A percentile compares a stretch with the other conserved stretches of the same genome.
Evolutionary conservation across 2,797 vertebrate genomes (phyloP).

Genomic region (Eospalax fontanierii): DNA sequence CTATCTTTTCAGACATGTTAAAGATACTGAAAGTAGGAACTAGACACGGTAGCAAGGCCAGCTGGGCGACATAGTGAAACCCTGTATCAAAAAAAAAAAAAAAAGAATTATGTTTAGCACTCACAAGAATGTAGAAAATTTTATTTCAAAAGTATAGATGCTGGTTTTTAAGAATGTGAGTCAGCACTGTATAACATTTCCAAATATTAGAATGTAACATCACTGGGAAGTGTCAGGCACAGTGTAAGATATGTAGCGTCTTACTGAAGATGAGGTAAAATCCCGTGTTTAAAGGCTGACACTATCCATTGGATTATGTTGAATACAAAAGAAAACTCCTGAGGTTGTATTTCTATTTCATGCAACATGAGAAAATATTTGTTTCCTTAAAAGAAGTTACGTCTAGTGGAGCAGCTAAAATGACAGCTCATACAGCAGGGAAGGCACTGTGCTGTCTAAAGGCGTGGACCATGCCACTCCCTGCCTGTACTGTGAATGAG

Average conservation of each 20-base stretch:
- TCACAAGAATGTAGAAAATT: not conserved
- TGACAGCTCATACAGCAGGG: not conserved
- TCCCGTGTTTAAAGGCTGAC: not conserved
- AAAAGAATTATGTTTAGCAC: not conserved
- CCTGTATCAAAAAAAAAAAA: not conserved
- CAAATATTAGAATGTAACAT: not conserved
- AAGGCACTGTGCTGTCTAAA: not conserved
- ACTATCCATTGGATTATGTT: constrained; percentile 43
- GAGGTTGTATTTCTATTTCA: not conserved
- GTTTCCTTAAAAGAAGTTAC: not conserved
- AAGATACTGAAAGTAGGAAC: not conserved
- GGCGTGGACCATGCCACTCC: not conserved
- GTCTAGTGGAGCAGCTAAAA: constrained; percentile 5
- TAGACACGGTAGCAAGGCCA: not conserved
- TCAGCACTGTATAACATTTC: not conserved
- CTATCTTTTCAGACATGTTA: constrained; percentile 40
- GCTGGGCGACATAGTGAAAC: not conserved
- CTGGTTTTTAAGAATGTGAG: not conserved
- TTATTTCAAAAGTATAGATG: constrained; percentile 35
- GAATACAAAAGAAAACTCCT: not conserved
- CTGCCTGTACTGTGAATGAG: constrained; percentile 4
- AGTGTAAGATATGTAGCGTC: not conserved
- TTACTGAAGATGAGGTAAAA: not conserved
- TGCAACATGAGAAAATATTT: constrained; percentile 1
- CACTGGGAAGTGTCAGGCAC: not conserved